Conservation (phyloP, 64 coral and sea anemone species). For the Pachyseris speciosa region DNA sequence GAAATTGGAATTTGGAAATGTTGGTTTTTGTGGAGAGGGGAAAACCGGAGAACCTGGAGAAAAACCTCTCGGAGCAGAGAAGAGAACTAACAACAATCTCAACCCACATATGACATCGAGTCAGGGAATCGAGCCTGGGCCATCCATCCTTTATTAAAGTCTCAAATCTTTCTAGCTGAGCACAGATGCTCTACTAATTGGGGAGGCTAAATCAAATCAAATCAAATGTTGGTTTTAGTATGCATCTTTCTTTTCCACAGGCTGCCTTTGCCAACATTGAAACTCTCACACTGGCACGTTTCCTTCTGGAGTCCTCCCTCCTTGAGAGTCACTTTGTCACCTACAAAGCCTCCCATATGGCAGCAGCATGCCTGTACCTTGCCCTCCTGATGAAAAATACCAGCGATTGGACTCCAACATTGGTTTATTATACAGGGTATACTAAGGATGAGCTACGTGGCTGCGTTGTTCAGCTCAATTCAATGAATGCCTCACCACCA, state of each 20-base stretch:
- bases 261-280: conserved; percentile 84
- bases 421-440: conserved; percentile 95
- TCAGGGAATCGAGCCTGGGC: no score
- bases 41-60: no score
- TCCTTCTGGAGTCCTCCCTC: conserved; percentile 86
- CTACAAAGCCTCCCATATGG: conserved; percentile 77
- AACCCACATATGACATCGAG: no score
- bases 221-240: background rate
- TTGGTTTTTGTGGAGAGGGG: no score
- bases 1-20: no score
- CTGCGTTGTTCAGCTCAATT: conserved; percentile 79
- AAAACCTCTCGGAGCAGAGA: no score
- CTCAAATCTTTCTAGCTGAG: no score
- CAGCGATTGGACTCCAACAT: conserved; percentile 85
- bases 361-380: conserved; percentile 82
- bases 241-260: conserved; percentile 48
- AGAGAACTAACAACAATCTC: no score
- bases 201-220: background rate
- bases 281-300: conserved; percentile 94
- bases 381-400: conserved; percentile 86
- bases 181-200: no score
- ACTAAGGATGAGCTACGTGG: conserved; percentile 72
- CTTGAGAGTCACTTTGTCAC: conserved; percentile 80
- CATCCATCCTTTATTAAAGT: no score
- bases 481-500: conserved; percentile 81